Conservation (phyloP, 2,888 invertebrate species). For the Netelia fuscicornis region DNA sequence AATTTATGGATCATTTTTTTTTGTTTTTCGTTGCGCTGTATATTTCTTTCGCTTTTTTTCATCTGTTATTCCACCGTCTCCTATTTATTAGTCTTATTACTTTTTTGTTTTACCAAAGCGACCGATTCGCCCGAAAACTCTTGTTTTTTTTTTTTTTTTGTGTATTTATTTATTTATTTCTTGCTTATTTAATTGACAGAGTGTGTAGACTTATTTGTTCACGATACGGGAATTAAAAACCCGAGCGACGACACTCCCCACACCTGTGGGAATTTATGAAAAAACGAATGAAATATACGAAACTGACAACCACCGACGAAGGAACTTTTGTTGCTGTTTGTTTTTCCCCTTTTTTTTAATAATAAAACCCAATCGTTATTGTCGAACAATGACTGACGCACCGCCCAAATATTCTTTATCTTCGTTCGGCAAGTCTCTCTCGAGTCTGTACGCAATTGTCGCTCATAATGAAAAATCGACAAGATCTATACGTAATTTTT, state of each 20-base stretch:
- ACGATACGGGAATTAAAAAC: constrained; percentile 16
- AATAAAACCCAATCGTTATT: constrained; percentile 57
- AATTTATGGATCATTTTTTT: constrained; percentile 40
- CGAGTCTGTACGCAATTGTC: constrained; percentile 20
- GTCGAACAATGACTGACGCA: constrained; percentile 55
- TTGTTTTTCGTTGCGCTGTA: constrained; percentile 20
- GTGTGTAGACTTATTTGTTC: constrained; percentile 57
- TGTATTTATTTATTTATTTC: background rate
- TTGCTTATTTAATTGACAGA: constrained; percentile 66
- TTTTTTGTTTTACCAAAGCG: constrained; percentile 39
- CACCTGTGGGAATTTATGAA: constrained; percentile 14
- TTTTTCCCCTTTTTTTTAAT: constrained; percentile 26
- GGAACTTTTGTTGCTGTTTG: constrained; percentile 49
- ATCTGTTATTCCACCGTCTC: constrained; percentile 1
- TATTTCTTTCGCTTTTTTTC: background rate
- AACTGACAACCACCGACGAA: constrained; percentile 12
- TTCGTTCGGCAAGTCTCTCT: background rate
- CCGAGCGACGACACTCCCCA: constrained; percentile 31
- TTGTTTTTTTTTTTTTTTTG: background rate
- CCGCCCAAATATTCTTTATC: background rate
- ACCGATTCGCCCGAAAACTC: constrained; percentile 36
- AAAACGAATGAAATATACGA: constrained; percentile 27
- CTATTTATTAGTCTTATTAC: background rate
- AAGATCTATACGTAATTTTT: background rate
- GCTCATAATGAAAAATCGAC: constrained; percentile 65